Evolutionary conservation across 2,888 invertebrate genomes (phyloP).

Genomic region (Helobdella robusta): DNA sequence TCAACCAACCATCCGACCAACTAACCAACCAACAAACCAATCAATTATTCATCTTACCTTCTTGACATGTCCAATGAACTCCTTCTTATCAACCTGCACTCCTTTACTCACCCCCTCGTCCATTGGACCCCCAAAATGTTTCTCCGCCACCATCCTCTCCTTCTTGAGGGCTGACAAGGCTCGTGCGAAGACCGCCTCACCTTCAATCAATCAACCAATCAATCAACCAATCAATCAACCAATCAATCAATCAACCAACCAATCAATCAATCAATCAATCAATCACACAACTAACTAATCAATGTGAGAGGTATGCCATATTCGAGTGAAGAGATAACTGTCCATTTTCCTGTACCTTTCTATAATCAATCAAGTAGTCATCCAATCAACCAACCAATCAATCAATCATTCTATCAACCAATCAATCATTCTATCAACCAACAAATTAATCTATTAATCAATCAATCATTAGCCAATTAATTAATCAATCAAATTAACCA

Average conservation of each 20-base stretch:
- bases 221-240: no score
- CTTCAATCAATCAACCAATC: no score
- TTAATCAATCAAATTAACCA: conserved; percentile 5
- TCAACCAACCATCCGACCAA: no score
- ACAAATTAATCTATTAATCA: no score
- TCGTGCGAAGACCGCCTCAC: conserved; percentile 92
- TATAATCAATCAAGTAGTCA: conserved; percentile 46
- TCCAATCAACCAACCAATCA: not conserved
- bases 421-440: no score
- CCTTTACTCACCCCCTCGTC: no score
- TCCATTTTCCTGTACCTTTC: conserved; percentile 99
- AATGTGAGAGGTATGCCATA: conserved; percentile 94
- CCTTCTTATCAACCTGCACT: conserved; percentile 65
- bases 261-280: no score
- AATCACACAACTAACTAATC: conserved; percentile 63
- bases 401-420: not conserved
- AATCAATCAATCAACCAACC: no score
- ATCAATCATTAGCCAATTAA: not conserved
- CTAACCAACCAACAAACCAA: no score
- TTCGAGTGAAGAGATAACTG: conserved; percentile 86
- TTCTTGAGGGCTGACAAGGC: conserved; percentile 82
- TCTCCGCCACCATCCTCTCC: conserved; percentile 75
- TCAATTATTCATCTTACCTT: conserved; percentile 45
- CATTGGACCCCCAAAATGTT: conserved; percentile 58
- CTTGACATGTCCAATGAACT: conserved; percentile 73